phyloP scores from a whole-genome alignment of 64 coral and sea anemone species.

The Orbicella faveolata region DNA sequence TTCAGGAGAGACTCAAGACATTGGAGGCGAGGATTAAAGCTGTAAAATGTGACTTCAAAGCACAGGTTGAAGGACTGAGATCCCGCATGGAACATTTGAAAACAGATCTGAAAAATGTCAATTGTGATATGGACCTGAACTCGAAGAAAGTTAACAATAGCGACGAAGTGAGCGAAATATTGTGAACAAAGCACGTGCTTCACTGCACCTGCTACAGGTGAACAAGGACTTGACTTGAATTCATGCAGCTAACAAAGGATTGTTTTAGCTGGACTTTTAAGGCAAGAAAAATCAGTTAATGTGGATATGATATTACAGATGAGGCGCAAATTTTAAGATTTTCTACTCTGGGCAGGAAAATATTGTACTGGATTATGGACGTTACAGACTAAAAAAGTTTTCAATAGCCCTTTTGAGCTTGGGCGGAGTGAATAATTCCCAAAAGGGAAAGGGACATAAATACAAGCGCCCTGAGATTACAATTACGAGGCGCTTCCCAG shows the following conservation, averaged over 20 bases:
- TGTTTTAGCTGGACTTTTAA: background rate
- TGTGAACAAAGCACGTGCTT: background rate
- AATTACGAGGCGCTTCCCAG: too few relatives aligned
- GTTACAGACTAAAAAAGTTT: too few relatives aligned
- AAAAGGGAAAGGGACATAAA: too few relatives aligned
- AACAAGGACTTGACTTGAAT: background rate
- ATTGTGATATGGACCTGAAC: background rate
- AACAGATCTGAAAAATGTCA: background rate
- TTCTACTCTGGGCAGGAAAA: too few relatives aligned
- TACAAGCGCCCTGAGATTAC: too few relatives aligned
- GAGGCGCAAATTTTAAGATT: too few relatives aligned
- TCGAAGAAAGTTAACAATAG: background rate
- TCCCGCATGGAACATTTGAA: slow-evolving; percentile 30
- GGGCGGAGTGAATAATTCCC: too few relatives aligned
- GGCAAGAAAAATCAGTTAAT: background rate
- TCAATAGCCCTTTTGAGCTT: too few relatives aligned
- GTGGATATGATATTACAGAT: too few relatives aligned
- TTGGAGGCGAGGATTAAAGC: slow-evolving; percentile 8
- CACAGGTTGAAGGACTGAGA: slow-evolving; percentile 16
- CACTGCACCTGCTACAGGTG: background rate
- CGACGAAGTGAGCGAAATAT: background rate
- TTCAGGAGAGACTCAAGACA: background rate
- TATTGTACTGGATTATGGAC: too few relatives aligned
- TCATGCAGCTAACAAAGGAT: background rate
- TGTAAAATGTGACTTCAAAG: slow-evolving; percentile 21